Percentiles rank a stretch among this genome's conserved stretches.
phyloP scores from a whole-genome alignment of 2,888 invertebrate species.

The Steinernema carpocapsae region DNA sequence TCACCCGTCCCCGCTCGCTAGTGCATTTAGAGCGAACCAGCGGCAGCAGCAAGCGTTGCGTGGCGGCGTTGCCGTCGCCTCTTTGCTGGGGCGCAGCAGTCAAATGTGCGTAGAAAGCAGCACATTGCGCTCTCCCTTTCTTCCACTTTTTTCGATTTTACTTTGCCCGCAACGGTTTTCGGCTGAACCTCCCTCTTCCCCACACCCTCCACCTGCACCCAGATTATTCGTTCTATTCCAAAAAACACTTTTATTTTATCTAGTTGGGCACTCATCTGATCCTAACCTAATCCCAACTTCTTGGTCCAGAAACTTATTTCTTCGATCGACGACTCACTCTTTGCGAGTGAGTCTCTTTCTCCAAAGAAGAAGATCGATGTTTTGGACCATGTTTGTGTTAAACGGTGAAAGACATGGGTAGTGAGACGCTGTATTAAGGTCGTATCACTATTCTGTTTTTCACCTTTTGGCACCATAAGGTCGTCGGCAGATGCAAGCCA shows the following conservation, averaged over 20 bases:
- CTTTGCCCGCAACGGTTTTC: slow-evolving; percentile 12
- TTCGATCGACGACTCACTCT: too few relatives aligned
- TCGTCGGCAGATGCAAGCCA: background rate
- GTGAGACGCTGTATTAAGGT: slow-evolving; percentile 50
- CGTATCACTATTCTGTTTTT: slow-evolving; percentile 59
- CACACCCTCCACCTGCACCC: too few relatives aligned
- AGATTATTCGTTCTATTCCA: too few relatives aligned
- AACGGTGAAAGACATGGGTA: slow-evolving; percentile 56
- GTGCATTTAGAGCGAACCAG: slow-evolving; percentile 32
- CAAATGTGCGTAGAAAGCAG: slow-evolving; percentile 31
- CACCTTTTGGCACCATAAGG: slow-evolving; percentile 38
- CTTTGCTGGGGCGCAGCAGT: slow-evolving; percentile 23
- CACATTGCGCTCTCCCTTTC: slow-evolving; percentile 27
- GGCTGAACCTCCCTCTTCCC: background rate
- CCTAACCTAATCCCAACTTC: too few relatives aligned
- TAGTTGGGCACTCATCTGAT: too few relatives aligned
- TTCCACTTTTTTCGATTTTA: slow-evolving; percentile 27
- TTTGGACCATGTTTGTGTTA: background rate
- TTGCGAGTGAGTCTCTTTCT: too few relatives aligned
- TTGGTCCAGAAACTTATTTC: too few relatives aligned
- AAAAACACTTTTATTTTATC: too few relatives aligned
- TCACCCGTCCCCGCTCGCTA: slow-evolving; percentile 19
- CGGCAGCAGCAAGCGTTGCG: slow-evolving; percentile 21
- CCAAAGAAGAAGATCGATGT: background rate
- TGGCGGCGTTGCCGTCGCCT: slow-evolving; percentile 25